Evolutionary conservation across 2,888 invertebrate genomes (phyloP).

Genomic region (Anorthoa munda): DNA sequence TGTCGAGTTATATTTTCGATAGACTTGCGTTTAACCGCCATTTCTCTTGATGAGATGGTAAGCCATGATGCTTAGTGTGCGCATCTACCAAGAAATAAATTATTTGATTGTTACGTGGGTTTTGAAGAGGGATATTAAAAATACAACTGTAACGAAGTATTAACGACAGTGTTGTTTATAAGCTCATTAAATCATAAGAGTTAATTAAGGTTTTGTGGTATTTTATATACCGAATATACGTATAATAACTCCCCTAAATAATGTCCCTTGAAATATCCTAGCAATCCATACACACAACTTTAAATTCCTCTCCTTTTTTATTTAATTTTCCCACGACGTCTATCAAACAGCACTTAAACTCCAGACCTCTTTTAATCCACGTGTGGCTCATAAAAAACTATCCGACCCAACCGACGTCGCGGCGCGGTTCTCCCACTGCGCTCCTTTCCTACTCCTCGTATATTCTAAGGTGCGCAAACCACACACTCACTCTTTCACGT

Average conservation of each 20-base stretch:
- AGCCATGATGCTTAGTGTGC: too few relatives aligned
- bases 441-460: slow-evolving; percentile 62
- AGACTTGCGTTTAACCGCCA: too few relatives aligned
- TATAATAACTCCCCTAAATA: too few relatives aligned
- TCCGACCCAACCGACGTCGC: slow-evolving; percentile 11
- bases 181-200: too few relatives aligned
- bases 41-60: too few relatives aligned
- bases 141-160: too few relatives aligned
- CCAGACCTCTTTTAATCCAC: slow-evolving; percentile 46
- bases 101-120: too few relatives aligned
- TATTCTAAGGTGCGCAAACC: slow-evolving; percentile 72
- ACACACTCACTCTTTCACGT: slow-evolving; percentile 80
- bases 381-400: slow-evolving; percentile 55
- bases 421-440: slow-evolving; percentile 30
- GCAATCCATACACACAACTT: background rate
- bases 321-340: slow-evolving; percentile 24
- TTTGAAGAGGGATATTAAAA: too few relatives aligned
- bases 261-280: background rate
- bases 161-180: too few relatives aligned
- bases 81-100: too few relatives aligned
- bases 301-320: background rate
- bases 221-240: too few relatives aligned
- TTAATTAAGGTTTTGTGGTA: background rate
- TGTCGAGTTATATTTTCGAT: too few relatives aligned
- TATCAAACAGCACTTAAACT: slow-evolving; percentile 44